phyloP scores from a whole-genome alignment of 2,113 vertebrate genomes.

The Nannospalax galili region DNA sequence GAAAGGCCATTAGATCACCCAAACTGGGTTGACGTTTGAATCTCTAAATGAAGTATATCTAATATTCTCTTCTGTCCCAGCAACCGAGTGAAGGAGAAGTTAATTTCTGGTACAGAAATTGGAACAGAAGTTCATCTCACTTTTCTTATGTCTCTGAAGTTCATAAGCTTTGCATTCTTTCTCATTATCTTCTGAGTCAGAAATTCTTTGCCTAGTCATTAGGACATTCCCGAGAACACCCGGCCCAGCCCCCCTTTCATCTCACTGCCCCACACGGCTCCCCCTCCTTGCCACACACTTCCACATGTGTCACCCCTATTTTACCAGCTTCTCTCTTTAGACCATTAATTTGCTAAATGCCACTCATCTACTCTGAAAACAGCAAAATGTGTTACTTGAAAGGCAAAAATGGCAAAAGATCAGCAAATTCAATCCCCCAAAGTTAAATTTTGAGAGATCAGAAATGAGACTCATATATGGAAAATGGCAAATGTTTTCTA shows the following conservation, averaged over 20 bases:
- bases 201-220: not conserved
- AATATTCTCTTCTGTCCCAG: not conserved
- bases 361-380: not conserved
- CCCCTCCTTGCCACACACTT: not conserved
- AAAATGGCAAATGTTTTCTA: not conserved
- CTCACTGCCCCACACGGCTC: not conserved
- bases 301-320: not conserved
- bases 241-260: not conserved
- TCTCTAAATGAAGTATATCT: not conserved
- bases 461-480: not conserved
- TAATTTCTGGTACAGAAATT: not conserved
- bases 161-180: not conserved
- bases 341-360: not conserved
- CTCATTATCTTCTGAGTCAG: not conserved
- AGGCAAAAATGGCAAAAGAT: not conserved
- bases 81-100: not conserved
- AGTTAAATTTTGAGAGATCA: not conserved
- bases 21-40: not conserved
- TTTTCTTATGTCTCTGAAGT: not conserved
- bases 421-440: not conserved
- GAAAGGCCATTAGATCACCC: not conserved
- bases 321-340: not conserved
- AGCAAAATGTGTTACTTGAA: not conserved
- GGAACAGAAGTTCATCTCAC: not conserved
- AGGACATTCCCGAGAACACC: not conserved